Conservation (phyloP, 2,888 invertebrate species). For the Sphaerophoria rueppellii region DNA sequence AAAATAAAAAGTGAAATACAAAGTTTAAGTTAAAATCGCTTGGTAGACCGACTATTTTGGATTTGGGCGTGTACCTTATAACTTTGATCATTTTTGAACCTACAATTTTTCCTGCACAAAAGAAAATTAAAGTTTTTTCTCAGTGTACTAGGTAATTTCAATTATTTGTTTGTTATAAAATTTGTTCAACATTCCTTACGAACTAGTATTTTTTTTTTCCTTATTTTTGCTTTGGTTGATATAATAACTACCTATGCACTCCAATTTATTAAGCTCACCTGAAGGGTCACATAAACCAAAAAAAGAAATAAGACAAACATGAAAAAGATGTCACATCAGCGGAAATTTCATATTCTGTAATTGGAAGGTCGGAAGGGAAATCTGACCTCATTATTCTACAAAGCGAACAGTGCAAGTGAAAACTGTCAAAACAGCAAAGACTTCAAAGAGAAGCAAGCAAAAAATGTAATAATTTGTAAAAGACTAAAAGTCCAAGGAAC, state of each 20-base stretch:
- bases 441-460: not conserved
- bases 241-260: conserved; percentile 26
- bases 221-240: conserved; percentile 6
- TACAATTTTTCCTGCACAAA: too few species aligned
- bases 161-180: conserved; percentile 37
- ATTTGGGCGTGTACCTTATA: too few species aligned
- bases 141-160: conserved; percentile 37
- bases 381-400: conserved; percentile 45
- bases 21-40: too few species aligned
- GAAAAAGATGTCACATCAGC: conserved; percentile 66
- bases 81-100: too few species aligned
- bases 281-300: conserved; percentile 53
- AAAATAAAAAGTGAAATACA: too few species aligned
- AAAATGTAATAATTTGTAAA: not conserved
- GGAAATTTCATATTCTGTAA: conserved; percentile 51
- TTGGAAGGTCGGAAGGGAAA: conserved; percentile 38
- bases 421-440: conserved; percentile 48
- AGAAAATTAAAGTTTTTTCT: not conserved
- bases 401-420: conserved; percentile 29
- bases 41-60: too few species aligned
- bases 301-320: conserved; percentile 25
- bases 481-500: not conserved
- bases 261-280: conserved; percentile 61
- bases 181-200: conserved; percentile 27
- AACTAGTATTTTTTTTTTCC: not conserved